These are phyloP conservation scores for Erythrocercus mccallii DNA, from an alignment of 2,113 vertebrate species.

Conservation along the genomic window DNA sequence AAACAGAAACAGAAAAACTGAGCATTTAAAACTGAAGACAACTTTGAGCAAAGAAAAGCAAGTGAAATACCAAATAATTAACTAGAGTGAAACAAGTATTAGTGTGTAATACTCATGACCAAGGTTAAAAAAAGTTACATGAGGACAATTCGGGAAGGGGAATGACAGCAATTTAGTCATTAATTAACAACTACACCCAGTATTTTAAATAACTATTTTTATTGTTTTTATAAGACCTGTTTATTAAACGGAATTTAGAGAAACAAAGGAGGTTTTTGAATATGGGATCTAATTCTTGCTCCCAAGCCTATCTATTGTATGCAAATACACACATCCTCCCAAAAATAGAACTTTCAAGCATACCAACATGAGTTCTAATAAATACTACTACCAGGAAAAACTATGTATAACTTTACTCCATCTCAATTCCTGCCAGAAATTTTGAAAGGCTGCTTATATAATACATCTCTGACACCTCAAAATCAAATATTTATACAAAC, in stretches of 20 bases:
- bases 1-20: neutral
- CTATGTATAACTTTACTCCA: neutral
- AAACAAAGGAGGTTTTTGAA: neutral
- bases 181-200: neutral
- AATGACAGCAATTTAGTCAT: neutral
- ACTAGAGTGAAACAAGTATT: neutral
- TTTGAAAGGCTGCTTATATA: neutral
- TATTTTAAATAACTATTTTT: neutral
- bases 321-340: neutral
- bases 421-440: neutral
- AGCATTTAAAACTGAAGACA: neutral
- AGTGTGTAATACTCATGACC: neutral
- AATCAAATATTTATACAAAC: neutral
- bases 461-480: neutral
- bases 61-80: neutral
- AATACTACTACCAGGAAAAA: neutral
- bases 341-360: neutral
- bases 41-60: neutral
- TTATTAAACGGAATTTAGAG: neutral
- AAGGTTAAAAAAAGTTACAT: neutral
- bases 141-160: fast-evolving
- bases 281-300: neutral
- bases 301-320: neutral
- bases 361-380: neutral
- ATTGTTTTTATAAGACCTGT: neutral